Evolutionary conservation across 2,113 vertebrate genomes (phyloP).

Genomic region (Callionymus lyra): DNA sequence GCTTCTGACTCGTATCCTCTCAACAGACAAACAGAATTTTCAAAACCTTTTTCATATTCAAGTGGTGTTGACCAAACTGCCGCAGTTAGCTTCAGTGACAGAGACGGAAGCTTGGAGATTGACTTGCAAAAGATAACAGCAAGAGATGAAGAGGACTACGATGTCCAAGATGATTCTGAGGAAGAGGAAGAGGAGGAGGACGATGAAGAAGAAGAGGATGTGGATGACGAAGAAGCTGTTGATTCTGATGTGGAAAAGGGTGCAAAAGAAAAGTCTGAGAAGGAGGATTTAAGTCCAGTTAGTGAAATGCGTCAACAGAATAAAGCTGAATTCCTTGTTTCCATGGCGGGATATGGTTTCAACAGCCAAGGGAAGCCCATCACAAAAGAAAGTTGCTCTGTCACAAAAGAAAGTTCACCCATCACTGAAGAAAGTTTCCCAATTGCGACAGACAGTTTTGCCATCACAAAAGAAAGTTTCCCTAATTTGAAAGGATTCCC

Average conservation of each 20-base stretch:
- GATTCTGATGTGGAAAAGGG: constrained; percentile 86
- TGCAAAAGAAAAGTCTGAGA: constrained; percentile 79
- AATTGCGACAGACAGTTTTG: too few species aligned
- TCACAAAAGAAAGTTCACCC: too few species aligned
- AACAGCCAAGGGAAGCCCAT: constrained; percentile 37
- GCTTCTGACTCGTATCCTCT: constrained; percentile 33
- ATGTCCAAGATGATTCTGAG: constrained; percentile 55
- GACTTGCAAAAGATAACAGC: constrained; percentile 64
- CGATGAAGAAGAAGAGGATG: constrained; percentile 65
- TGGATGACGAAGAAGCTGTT: constrained; percentile 60
- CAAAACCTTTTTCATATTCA: constrained; percentile 4
- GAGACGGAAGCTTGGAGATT: constrained; percentile 47
- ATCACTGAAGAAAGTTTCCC: too few species aligned
- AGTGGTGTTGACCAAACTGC: constrained; percentile 11
- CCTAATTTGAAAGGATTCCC: too few species aligned
- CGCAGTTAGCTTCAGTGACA: constrained; percentile 44
- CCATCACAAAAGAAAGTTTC: too few species aligned
- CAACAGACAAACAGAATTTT: constrained; percentile 8
- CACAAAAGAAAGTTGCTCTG: constrained; percentile 14
- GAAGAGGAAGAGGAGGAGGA: constrained; percentile 59
- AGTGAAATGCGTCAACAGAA: constrained; percentile 39
- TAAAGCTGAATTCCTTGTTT: constrained; percentile 56
- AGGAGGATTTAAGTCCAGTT: constrained; percentile 57
- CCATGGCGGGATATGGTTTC: constrained; percentile 50
- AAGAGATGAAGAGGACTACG: constrained; percentile 67